Conservation (phyloP, 2,113 vertebrate species). For the Archocentrus centrarchus region DNA sequence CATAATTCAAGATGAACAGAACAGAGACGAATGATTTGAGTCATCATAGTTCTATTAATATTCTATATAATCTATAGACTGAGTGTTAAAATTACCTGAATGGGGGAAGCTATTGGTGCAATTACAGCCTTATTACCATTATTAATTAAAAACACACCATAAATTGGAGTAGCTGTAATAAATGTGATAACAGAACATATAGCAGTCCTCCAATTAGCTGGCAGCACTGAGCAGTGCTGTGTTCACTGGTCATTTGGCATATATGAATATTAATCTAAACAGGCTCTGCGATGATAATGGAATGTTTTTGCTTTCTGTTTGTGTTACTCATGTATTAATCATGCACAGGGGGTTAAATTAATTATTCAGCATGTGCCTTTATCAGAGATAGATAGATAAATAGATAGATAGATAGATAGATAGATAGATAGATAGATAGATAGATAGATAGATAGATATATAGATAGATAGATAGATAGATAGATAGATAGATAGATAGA, state of each 20-base stretch:
- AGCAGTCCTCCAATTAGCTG: not conserved
- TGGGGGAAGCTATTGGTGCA: not conserved
- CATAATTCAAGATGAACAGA: not conserved
- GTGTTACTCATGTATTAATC: not conserved
- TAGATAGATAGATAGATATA: no score
- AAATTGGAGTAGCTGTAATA: not conserved
- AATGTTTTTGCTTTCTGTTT: not conserved
- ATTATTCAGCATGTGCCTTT: not conserved
- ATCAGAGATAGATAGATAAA: no score
- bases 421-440: no score
- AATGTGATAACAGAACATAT: not conserved
- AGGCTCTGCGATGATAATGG: not conserved
- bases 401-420: no score
- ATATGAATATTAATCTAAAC: conserved; percentile 6
- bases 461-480: no score
- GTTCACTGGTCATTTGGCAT: not conserved
- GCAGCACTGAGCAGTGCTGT: not conserved
- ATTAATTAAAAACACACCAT: not conserved
- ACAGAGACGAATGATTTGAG: not conserved
- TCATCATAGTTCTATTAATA: conserved; percentile 15
- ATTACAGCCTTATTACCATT: not conserved
- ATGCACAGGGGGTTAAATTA: fast-evolving
- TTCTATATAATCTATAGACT: conserved; percentile 1
- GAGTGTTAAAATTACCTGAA: not conserved
- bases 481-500: no score